Evolutionary conservation across 2,888 invertebrate species (phyloP).

Genomic region (Heliconius sara): DNA sequence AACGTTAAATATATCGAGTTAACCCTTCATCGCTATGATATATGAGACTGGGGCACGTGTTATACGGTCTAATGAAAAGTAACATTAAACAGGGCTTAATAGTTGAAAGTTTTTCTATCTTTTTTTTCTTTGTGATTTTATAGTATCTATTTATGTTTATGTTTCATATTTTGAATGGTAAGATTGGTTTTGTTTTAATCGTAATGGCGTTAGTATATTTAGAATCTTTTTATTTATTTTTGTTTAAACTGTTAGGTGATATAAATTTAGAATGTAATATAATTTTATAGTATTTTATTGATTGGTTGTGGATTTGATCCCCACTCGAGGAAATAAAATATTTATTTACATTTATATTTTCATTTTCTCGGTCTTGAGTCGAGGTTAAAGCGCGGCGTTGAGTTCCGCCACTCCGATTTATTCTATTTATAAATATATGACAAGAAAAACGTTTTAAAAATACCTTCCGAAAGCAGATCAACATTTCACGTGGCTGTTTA

Average conservation of each 20-base stretch:
- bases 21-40: slow-evolving; percentile 71
- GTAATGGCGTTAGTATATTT: neutral
- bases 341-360: too few relatives aligned
- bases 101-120: slow-evolving; percentile 52
- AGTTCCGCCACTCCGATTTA: too few relatives aligned
- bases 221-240: neutral
- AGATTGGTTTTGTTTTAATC: slow-evolving; percentile 19
- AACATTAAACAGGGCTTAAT: slow-evolving; percentile 65
- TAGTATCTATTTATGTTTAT: slow-evolving; percentile 60
- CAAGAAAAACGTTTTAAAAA: slow-evolving; percentile 15
- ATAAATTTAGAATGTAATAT: neutral
- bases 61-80: slow-evolving; percentile 65
- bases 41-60: slow-evolving; percentile 68
- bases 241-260: neutral
- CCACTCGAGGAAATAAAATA: too few relatives aligned
- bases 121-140: slow-evolving; percentile 50
- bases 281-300: too few relatives aligned
- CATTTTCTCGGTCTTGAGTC: too few relatives aligned
- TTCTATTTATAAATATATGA: slow-evolving; percentile 1
- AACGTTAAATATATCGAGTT: slow-evolving; percentile 62
- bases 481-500: slow-evolving; percentile 77
- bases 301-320: too few relatives aligned
- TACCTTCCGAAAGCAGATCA: slow-evolving; percentile 57
- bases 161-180: slow-evolving; percentile 36
- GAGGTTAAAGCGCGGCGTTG: too few relatives aligned